Evolutionary conservation across 1,140 invertebrate genomes (phyloP), one percentile per base, ranked within the genome.

Genomic region (Pogonus chalceus): DNA sequence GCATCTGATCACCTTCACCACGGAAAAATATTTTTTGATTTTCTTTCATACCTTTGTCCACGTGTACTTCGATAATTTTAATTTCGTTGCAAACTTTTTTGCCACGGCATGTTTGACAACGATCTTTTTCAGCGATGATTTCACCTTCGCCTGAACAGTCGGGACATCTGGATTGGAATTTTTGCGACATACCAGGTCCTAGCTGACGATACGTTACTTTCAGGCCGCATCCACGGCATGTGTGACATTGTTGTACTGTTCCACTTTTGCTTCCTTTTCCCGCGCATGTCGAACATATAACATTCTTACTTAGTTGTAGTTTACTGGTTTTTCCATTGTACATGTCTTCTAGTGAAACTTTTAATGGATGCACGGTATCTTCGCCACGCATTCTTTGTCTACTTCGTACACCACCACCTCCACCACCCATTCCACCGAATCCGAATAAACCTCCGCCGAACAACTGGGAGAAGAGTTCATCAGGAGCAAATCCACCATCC

Each of bases 31-130:
- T 87, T 68, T 91, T 93, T 61, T 93, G 83, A 51, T 84, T 85
- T 64, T 96, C 87, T 53, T 79, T 79, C 87, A 93, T 94, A 58
- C 89, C 92, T 72, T 92, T 92, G 61, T 96, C 90, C 57, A 97
- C 81, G 67, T 91, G 83, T 21, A 96, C 88, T 68, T 93, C 89
- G 2, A 95, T 69, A 50, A 90, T 85, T 72, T 92, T 90, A 56
- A 74, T 85, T 76, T 82, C 82, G 68, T 79, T 81, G 43, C 79
- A 68, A 23, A 90, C 83, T 71, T 94, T 93, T 55, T 83, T 84
- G 16, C 92, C 94, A 60, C 79, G 76, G 67, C 93, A 96, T 35
- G 72, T 75, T 60, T 79, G 78, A 68, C 92, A 96, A 26, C 80
- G 78, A 69, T 91, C 84, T 64, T 88, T 90, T 46, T 90, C 85